Evolutionary conservation across 2,888 invertebrate species (phyloP).

Genomic region (Theretra japonica): DNA sequence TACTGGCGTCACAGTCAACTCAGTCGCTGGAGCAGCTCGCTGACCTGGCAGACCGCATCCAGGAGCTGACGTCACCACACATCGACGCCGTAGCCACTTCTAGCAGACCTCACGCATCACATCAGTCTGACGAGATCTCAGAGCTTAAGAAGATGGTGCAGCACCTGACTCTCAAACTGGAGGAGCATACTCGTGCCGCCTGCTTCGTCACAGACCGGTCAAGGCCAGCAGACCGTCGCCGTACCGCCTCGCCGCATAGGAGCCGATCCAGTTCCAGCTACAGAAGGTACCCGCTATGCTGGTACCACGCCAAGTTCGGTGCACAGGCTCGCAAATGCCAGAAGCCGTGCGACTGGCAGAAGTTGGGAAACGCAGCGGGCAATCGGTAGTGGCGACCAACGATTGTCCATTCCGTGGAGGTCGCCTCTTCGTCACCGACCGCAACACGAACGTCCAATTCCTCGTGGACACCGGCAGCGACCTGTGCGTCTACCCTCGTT

Average conservation of each 20-base stretch:
- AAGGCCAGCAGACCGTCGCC: too few species aligned
- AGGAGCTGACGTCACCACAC: too few species aligned
- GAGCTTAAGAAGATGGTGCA: too few species aligned
- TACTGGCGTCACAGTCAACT: constrained; percentile 2
- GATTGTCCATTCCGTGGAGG: constrained; percentile 26
- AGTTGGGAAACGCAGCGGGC: constrained; percentile 29
- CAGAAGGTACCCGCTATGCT: constrained; percentile 15
- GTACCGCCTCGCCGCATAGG: too few species aligned
- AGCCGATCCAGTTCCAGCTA: too few species aligned
- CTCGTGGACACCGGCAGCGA: constrained; percentile 30
- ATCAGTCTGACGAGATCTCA: too few species aligned
- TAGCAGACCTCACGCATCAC: too few species aligned
- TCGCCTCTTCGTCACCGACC: constrained; percentile 32
- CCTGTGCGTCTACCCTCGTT: constrained; percentile 30
- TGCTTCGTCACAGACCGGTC: too few species aligned
- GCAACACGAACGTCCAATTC: constrained; percentile 1
- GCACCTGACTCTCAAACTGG: too few species aligned
- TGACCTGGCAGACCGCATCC: too few species aligned
- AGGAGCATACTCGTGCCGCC: too few species aligned
- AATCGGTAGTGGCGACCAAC: constrained; percentile 32
- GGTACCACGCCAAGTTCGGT: constrained; percentile 32
- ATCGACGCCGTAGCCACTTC: too few species aligned
- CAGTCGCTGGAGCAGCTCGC: constrained; percentile 12
- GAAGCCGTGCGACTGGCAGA: constrained; percentile 29
- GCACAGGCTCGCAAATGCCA: constrained; percentile 19